Base-by-base conservation (phyloP, 2,113 vertebrate species). In the Colistium nudipinnis region DNA sequence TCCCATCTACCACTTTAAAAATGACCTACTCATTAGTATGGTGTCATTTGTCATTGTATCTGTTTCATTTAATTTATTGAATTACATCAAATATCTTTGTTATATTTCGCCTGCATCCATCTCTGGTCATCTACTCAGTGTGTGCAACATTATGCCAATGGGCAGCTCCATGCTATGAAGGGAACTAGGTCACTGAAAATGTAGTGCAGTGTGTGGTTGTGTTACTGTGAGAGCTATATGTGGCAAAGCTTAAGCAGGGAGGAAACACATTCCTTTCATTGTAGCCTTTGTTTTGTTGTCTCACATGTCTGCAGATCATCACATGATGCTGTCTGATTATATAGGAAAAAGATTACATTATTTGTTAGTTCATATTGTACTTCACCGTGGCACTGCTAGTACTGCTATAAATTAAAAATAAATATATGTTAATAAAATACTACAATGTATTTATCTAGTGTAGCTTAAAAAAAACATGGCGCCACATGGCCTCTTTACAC, bases 121-220 rank as follows among this genome's bases (percentile, higher is more conserved):
- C 19, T 5, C 48, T 41, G 4, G 9, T 52, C 12, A 4, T 24
- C 44, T 71, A 59, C 17, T 56, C 4, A 33, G 7, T 4, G 25
- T 72, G 17, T 45, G 56, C 2, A 60, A 38, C 39, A 24, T 16
- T 47, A 30, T 75, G 36, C 27, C 54, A 16, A 67, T 24, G n/a
- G n/a, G 13, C 41, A 63, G 53, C 47, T 61, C 24, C 4, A 8
- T 74, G 71, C 76, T 64, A 44, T 38, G 45, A 62, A 69, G 78
- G 57, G 64, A 92, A 87, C n/a, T 89, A 89, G 88, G 83, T 91
- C 88, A 86, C 28, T 73, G 81, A 78, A 56, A 81, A 87, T 76
- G 35, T 64, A 88, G 62, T 66, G 24, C 81, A 77, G 20, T 63
- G 67, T 1, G 24, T 66, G 64, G 48, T 12, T 80, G 19, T 73